Conservation (phyloP, 2,113 vertebrate species). For the Paralichthys olivaceus region DNA sequence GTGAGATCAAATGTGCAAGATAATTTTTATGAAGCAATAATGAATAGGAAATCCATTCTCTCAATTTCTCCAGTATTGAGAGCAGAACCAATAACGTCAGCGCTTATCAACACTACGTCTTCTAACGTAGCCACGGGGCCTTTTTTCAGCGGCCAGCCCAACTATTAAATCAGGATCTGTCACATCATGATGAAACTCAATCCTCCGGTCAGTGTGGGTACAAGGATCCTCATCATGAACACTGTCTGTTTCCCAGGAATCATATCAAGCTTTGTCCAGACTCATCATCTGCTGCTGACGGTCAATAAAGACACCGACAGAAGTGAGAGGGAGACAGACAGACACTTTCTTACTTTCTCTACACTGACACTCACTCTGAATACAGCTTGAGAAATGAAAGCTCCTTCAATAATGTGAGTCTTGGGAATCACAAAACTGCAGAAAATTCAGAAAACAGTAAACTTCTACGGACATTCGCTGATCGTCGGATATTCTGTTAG, state of each 20-base stretch:
- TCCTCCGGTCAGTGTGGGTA: background rate
- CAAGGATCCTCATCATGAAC: background rate
- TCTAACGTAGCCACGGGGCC: background rate
- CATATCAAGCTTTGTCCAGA: slow-evolving; percentile 13
- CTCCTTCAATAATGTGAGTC: background rate
- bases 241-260: background rate
- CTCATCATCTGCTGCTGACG: background rate
- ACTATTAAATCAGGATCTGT: background rate
- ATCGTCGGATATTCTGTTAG: no score
- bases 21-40: background rate
- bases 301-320: slow-evolving; percentile 11
- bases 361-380: background rate
- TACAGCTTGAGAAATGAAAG: background rate
- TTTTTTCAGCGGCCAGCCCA: background rate
- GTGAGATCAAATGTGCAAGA: background rate
- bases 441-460: no score
- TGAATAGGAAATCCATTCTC: background rate
- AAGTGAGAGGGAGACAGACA: background rate
- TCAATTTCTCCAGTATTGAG: background rate
- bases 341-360: background rate
- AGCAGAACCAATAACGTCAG: background rate
- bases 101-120: background rate
- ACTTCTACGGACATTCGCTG: no score
- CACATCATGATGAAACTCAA: background rate
- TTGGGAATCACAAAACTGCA: no score